A percentile compares a stretch with the other conserved stretches of the same genome.
Conservation (phyloP, 2,113 vertebrate genomes). For the Ariopsis seemanni region DNA sequence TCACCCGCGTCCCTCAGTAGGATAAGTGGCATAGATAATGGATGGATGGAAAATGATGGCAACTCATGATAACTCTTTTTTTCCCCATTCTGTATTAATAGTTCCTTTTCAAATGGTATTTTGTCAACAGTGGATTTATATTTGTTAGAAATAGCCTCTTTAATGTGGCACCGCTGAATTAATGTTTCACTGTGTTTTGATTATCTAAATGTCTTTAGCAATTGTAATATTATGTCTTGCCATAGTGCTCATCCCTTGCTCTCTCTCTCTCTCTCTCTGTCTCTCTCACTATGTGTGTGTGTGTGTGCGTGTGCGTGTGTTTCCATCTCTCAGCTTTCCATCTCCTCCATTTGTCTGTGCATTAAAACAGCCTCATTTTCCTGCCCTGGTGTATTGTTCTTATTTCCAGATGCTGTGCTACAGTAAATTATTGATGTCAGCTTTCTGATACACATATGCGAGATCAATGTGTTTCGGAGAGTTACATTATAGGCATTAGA, state of each 20-base stretch:
- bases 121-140: neutral
- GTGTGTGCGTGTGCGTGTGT: neutral
- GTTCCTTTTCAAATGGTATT: neutral
- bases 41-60: neutral
- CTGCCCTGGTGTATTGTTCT: constrained; percentile 43
- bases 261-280: constrained; percentile 24
- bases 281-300: neutral
- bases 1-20: too few relatives aligned
- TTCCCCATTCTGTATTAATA: neutral
- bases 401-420: constrained; percentile 44
- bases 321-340: constrained; percentile 49
- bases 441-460: constrained; percentile 28
- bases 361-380: constrained; percentile 34
- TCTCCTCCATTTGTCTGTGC: constrained; percentile 22
- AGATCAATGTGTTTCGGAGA: constrained; percentile 37
- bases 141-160: neutral
- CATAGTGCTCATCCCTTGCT: constrained; percentile 5
- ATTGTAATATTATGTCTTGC: neutral
- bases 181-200: neutral
- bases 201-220: neutral
- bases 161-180: neutral
- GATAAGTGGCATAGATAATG: too few relatives aligned
- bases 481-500: neutral
- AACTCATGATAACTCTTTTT: neutral
- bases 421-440: constrained; percentile 51